phyloP scores from a whole-genome alignment of 2,113 vertebrate genomes.

The Crotalus tigris region DNA sequence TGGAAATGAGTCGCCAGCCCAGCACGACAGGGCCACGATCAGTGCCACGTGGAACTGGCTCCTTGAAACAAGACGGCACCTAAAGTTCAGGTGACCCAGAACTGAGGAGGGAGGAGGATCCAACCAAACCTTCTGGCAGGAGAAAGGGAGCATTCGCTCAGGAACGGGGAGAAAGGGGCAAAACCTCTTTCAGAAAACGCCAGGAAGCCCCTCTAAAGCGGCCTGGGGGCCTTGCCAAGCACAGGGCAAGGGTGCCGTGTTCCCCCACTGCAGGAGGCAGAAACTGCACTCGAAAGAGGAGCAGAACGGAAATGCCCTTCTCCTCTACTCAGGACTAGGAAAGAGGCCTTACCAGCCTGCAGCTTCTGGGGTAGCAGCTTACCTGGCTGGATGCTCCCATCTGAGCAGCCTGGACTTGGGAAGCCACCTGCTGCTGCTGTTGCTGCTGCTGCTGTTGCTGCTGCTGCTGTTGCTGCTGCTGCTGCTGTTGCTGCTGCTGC shows the following conservation, averaged over 20 bases:
- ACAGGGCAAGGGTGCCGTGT: background rate
- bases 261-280: slow-evolving; percentile 28
- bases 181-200: slow-evolving; percentile 26
- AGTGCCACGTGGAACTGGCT: slow-evolving; percentile 14
- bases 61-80: slow-evolving; percentile 32
- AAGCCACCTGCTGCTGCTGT: slow-evolving; percentile 57
- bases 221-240: slow-evolving; percentile 23
- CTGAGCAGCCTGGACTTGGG: slow-evolving; percentile 71
- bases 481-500: slow-evolving; percentile 72
- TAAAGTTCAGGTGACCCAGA: slow-evolving; percentile 46
- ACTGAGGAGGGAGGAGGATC: background rate
- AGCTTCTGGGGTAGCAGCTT: slow-evolving; percentile 62
- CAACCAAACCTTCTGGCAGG: background rate
- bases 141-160: background rate
- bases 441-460: slow-evolving; percentile 67
- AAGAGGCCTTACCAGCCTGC: slow-evolving; percentile 50
- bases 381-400: slow-evolving; percentile 83
- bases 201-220: slow-evolving; percentile 30
- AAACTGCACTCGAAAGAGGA: slow-evolving; percentile 21
- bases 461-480: slow-evolving; percentile 71
- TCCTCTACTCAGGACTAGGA: background rate
- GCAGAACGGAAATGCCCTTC: background rate
- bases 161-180: slow-evolving; percentile 1
- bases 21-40: slow-evolving; percentile 35
- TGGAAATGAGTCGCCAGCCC: slow-evolving; percentile 34